phyloP scores from a whole-genome alignment of 2,888 invertebrate species.

The Synanthedon myopaeformis region DNA sequence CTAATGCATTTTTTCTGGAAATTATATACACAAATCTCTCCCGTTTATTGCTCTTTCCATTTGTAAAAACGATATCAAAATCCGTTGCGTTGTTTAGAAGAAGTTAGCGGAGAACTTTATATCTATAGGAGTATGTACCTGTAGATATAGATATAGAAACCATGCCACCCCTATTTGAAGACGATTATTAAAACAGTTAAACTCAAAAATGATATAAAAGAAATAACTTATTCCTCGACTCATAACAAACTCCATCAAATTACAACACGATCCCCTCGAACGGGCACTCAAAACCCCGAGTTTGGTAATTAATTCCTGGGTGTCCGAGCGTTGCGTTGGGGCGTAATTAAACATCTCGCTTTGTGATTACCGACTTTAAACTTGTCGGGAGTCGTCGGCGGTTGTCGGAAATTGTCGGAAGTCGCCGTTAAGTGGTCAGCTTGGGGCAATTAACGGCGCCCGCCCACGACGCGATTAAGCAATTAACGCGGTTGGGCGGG shows the following conservation, averaged over 20 bases:
- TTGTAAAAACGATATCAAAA: too few relatives aligned
- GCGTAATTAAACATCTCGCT: conserved; percentile 67
- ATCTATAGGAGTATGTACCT: too few relatives aligned
- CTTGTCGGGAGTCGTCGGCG: conserved; percentile 41
- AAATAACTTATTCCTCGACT: too few relatives aligned
- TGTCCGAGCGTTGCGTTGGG: conserved; percentile 40
- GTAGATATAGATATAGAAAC: too few relatives aligned
- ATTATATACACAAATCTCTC: too few relatives aligned
- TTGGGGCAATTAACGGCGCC: conserved; percentile 53
- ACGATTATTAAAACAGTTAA: too few relatives aligned
- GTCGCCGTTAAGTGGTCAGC: conserved; percentile 49
- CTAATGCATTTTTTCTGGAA: too few relatives aligned
- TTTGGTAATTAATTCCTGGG: conserved; percentile 55
- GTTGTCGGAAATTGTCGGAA: conserved; percentile 37
- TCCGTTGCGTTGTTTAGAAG: too few relatives aligned
- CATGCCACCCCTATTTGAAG: too few relatives aligned
- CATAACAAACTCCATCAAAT: conserved; percentile 10
- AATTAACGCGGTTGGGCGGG: conserved; percentile 64
- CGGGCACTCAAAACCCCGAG: conserved; percentile 17
- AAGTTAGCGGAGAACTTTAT: too few relatives aligned
- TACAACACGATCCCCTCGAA: conserved; percentile 33
- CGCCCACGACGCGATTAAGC: conserved; percentile 60
- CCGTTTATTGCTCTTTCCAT: too few relatives aligned
- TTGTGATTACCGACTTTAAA: conserved; percentile 60
- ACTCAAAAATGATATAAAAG: too few relatives aligned